These are phyloP conservation scores for Circaetus cinerascens DNA, from an alignment of 2,113 vertebrate species.

Conservation along the genomic window DNA sequence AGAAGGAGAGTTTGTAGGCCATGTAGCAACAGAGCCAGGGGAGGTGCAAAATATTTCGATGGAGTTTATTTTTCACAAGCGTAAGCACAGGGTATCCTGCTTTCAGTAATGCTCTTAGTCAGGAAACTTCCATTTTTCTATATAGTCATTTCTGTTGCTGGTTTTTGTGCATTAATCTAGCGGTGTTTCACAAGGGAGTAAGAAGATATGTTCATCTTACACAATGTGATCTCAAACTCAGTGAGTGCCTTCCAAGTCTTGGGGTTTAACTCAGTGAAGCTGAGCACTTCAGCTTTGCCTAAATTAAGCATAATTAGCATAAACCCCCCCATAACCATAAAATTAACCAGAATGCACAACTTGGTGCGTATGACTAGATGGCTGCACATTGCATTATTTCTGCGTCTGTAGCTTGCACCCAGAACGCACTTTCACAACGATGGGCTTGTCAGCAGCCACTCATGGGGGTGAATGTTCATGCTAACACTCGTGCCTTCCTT, in stretches of 20 bases:
- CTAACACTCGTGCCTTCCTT: rapidly evolving
- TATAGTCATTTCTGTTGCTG: background rate
- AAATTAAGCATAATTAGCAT: background rate
- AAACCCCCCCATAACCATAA: background rate
- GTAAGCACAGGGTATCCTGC: background rate
- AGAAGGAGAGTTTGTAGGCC: background rate
- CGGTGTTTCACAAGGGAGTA: background rate
- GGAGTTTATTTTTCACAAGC: background rate
- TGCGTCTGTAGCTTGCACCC: rapidly evolving
- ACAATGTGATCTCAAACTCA: background rate
- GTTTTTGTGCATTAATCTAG: background rate
- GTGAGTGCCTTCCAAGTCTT: background rate
- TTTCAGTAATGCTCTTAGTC: background rate
- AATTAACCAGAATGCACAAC: background rate
- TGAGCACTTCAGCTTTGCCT: background rate
- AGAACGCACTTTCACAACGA: rapidly evolving
- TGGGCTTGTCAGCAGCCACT: background rate
- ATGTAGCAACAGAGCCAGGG: background rate
- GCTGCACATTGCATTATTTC: background rate
- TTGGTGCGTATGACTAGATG: background rate
- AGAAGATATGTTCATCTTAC: background rate
- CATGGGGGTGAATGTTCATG: rapidly evolving
- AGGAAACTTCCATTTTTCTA: background rate
- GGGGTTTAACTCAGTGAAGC: background rate
- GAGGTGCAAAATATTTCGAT: background rate